Conservation (phyloP, 37 sponge, comb jelly and placozoan genomes). For the Lycopodina hypogea region DNA sequence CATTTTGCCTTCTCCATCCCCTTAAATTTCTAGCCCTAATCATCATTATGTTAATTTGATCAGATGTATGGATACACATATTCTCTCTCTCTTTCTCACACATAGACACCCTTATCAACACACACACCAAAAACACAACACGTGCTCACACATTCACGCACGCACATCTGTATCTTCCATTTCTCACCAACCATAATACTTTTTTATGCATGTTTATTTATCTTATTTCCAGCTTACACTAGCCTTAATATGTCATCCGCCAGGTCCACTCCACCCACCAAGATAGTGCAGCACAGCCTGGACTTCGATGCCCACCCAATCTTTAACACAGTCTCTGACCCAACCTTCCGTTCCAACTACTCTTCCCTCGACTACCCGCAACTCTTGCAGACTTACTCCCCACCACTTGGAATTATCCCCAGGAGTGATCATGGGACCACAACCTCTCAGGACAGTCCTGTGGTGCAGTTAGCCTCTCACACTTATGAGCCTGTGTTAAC, state of each 20-base stretch:
- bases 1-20: no score
- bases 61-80: no score
- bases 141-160: no score
- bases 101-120: no score
- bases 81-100: no score
- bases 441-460: not conserved
- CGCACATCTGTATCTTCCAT: no score
- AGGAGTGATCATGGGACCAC: not conserved
- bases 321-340: not conserved
- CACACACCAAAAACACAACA: no score
- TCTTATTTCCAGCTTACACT: slow-evolving; percentile 9
- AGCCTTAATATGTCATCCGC: not conserved
- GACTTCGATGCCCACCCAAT: slow-evolving; percentile 10
- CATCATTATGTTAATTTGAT: no score
- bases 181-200: no score
- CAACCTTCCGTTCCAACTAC: not conserved
- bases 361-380: not conserved
- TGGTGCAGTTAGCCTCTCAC: not conserved
- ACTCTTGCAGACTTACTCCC: not conserved
- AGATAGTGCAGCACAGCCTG: not conserved
- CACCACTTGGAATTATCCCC: no score
- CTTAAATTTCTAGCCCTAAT: no score
- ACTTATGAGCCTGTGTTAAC: not conserved
- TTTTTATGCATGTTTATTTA: slow-evolving; percentile 19
- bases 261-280: slow-evolving; percentile 18